Conservation (phyloP, 30 jellyfish, hydroid and myxozoan genomes). For the Phacellophora camtschatica region DNA sequence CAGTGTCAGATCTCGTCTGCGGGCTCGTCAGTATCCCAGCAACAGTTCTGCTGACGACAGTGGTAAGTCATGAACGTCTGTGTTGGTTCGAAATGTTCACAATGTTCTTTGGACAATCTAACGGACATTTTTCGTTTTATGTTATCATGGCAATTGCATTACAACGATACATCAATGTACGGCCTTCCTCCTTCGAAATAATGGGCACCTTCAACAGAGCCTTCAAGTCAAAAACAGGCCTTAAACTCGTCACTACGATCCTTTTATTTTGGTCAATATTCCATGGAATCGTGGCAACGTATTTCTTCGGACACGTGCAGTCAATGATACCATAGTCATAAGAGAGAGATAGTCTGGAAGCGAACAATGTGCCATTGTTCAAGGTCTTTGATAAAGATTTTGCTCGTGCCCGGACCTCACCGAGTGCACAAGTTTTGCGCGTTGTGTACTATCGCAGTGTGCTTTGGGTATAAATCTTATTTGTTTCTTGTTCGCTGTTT, state of each 20-base stretch:
- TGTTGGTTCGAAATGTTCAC: conserved; percentile 55
- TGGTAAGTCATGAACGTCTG: conserved; percentile 1
- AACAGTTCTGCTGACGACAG: conserved; percentile 2
- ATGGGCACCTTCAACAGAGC: not conserved
- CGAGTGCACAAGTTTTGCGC: too few relatives aligned
- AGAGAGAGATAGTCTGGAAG: too few relatives aligned
- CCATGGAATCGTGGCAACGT: conserved; percentile 44
- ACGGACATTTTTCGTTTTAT: conserved; percentile 54
- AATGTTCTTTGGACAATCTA: conserved; percentile 29
- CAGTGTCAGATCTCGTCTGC: conserved; percentile 23
- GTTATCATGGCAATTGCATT: conserved; percentile 21
- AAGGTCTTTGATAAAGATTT: too few relatives aligned
- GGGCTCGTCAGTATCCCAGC: conserved; percentile 40
- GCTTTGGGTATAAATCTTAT: too few relatives aligned
- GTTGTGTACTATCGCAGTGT: too few relatives aligned
- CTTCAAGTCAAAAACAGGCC: not conserved
- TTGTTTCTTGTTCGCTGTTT: too few relatives aligned
- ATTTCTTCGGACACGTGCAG: conserved; percentile 22
- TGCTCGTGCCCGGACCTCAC: too few relatives aligned
- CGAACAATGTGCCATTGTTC: too few relatives aligned
- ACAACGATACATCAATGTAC: conserved; percentile 23
- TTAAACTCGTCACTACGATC: not conserved
- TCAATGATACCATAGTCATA: conserved; percentile 29
- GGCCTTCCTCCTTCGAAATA: not conserved
- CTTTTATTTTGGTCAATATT: not conserved